Evolutionary conservation across 1,140 invertebrate species (phyloP).

Genomic region (Cheumatopsyche charites): DNA sequence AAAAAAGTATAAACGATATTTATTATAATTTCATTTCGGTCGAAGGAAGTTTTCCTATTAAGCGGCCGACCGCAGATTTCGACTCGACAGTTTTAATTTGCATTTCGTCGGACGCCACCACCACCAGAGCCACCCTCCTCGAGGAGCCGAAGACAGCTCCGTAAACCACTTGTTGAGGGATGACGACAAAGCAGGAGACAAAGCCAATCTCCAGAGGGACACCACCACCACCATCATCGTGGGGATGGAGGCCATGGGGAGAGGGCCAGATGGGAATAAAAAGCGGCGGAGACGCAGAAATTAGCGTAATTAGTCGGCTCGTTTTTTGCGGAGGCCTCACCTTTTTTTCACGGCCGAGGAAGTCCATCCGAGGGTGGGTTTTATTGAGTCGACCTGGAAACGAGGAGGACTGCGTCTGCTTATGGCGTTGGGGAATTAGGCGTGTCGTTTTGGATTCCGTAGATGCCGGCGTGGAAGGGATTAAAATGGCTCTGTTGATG

Average conservation of each 20-base stretch:
- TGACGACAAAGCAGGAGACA: conserved; percentile 19
- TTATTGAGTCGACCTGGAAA: no score
- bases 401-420: no score
- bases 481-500: no score
- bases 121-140: not conserved
- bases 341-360: no score
- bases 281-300: not conserved
- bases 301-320: conserved; percentile 21
- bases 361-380: no score
- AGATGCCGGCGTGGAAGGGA: no score
- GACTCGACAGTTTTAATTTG: conserved; percentile 21
- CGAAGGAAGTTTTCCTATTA: conserved; percentile 20
- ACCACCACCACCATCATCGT: not conserved
- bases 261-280: not conserved
- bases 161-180: conserved; percentile 21
- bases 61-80: conserved; percentile 19
- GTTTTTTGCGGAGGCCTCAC: not conserved
- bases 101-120: not conserved
- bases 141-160: not conserved
- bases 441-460: no score
- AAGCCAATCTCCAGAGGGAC: conserved; percentile 5
- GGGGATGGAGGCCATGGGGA: not conserved
- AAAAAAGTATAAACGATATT: conserved; percentile 17
- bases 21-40: conserved; percentile 18
- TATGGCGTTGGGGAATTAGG: no score